These are phyloP conservation scores for Epizoanthus stellaris DNA, from an alignment of 92 coral and sea anemone species.

Conservation along the genomic window DNA sequence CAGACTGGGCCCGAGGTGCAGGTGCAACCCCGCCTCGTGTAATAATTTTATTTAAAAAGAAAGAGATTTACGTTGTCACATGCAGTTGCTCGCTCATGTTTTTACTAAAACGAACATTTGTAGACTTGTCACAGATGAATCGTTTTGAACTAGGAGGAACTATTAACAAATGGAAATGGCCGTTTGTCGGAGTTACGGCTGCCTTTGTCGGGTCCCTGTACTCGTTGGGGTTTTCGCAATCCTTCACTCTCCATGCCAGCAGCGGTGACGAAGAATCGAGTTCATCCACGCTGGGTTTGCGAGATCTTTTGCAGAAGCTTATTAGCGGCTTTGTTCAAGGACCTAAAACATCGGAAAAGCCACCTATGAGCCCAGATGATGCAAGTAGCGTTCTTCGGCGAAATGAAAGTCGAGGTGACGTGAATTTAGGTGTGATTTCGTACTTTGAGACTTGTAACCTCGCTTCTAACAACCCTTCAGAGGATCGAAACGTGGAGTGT, in stretches of 20 bases:
- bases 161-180: constrained; percentile 90
- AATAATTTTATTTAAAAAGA: too few relatives aligned
- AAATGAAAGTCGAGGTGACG: constrained; percentile 80
- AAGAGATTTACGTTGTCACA: constrained; percentile 20
- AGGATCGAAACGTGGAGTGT: constrained; percentile 90
- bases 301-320: constrained; percentile 85
- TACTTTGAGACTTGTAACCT: constrained; percentile 89
- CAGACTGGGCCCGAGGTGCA: too few relatives aligned
- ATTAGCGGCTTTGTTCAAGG: constrained; percentile 84
- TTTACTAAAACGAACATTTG: constrained; percentile 16
- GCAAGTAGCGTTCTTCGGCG: constrained; percentile 81
- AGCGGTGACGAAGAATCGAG: constrained; percentile 60
- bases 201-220: constrained; percentile 90
- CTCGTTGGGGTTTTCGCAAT: constrained; percentile 75
- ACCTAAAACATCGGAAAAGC: constrained; percentile 72
- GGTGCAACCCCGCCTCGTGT: too few relatives aligned
- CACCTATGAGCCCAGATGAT: constrained; percentile 82
- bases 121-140: constrained; percentile 65
- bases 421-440: constrained; percentile 84
- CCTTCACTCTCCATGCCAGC: constrained; percentile 46
- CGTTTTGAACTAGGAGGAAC: constrained; percentile 80
- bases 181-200: constrained; percentile 86
- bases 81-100: constrained; percentile 24
- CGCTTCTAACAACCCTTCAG: constrained; percentile 91
- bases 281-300: constrained; percentile 69